Percentiles rank a stretch among this genome's conserved stretches.
These are phyloP conservation scores for Ennomos erosarius DNA, from an alignment of 2,888 invertebrate species.

Conservation along the genomic window DNA sequence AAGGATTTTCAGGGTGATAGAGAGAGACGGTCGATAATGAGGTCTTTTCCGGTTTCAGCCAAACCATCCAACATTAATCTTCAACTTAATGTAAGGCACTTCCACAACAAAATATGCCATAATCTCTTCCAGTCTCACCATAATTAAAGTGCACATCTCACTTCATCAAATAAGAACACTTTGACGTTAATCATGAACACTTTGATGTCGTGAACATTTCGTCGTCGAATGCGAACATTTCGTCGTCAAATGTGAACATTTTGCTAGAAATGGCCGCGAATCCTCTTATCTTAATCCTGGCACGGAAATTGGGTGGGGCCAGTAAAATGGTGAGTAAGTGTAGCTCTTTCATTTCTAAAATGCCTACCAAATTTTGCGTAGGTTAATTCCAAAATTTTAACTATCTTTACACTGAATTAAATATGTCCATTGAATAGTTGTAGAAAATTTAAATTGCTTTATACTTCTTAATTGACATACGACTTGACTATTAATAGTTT, in stretches of 20 bases:
- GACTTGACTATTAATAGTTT: too few relatives aligned
- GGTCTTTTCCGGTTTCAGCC: too few relatives aligned
- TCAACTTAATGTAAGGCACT: constrained; percentile 1
- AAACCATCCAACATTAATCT: not conserved
- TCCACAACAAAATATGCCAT: constrained; percentile 25
- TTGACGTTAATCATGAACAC: constrained; percentile 51
- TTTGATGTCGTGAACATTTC: constrained; percentile 20
- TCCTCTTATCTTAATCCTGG: constrained; percentile 80
- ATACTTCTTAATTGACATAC: too few relatives aligned
- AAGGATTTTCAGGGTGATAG: too few relatives aligned
- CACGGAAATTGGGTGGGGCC: constrained; percentile 56
- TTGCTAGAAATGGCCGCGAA: constrained; percentile 71
- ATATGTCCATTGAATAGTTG: too few relatives aligned
- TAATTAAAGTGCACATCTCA: constrained; percentile 41
- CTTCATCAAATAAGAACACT: constrained; percentile 54
- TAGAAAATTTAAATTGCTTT: too few relatives aligned
- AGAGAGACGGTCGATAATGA: too few relatives aligned
- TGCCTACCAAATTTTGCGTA: too few relatives aligned
- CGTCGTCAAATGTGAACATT: constrained; percentile 66
- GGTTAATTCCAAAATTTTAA: too few relatives aligned
- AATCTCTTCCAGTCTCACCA: constrained; percentile 28
- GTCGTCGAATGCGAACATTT: constrained; percentile 22
- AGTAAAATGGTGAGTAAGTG: constrained; percentile 34
- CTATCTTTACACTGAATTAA: too few relatives aligned
- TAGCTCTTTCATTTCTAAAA: too few relatives aligned